Percentiles rank a stretch among this genome's conserved stretches.
Evolutionary conservation across 1,140 invertebrate species (phyloP).

Genomic region (Papilio helenus): DNA sequence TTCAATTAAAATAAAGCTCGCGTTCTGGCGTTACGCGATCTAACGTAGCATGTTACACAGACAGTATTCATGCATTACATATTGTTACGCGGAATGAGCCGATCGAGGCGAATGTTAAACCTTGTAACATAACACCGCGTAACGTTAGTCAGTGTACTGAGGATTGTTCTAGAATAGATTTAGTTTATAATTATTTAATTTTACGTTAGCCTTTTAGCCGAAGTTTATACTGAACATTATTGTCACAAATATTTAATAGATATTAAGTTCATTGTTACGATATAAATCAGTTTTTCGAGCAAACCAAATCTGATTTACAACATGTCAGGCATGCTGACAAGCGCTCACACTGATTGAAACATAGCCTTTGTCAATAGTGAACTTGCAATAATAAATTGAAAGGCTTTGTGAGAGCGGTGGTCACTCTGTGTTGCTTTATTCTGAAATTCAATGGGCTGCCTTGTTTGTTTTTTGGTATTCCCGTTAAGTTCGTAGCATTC

Average conservation of each 20-base stretch:
- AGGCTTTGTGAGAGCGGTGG: conserved; percentile 64
- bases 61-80: too few species aligned
- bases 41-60: too few species aligned
- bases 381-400: conserved; percentile 51
- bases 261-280: conserved; percentile 10
- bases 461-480: conserved; percentile 49
- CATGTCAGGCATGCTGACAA: conserved; percentile 24
- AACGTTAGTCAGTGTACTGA: too few species aligned
- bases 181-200: not conserved
- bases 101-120: too few species aligned
- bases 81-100: too few species aligned
- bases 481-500: conserved; percentile 45
- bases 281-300: conserved; percentile 31
- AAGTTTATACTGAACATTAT: not conserved
- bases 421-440: conserved; percentile 60
- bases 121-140: too few species aligned
- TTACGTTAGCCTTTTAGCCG: not conserved
- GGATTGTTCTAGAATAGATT: not conserved
- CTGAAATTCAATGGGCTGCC: conserved; percentile 61
- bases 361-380: conserved; percentile 47
- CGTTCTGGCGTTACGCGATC: too few species aligned
- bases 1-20: not conserved
- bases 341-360: conserved; percentile 37
- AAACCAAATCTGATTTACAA: conserved; percentile 17
- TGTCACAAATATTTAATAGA: not conserved